phyloP scores from a whole-genome alignment of 37 sponge, comb jelly and placozoan species.

The Dysidea cf. avara region DNA sequence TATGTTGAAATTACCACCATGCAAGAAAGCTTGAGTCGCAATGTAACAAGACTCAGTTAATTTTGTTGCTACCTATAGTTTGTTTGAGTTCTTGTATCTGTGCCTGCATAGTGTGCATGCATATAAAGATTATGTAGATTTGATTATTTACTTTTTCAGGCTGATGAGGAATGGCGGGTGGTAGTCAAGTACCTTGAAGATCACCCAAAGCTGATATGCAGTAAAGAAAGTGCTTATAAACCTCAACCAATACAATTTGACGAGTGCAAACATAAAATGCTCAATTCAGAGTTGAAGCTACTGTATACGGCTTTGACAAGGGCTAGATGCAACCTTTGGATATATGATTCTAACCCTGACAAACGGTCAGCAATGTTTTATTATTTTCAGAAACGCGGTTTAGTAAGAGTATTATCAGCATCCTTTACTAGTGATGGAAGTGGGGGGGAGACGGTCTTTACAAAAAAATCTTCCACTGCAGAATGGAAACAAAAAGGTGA shows the following conservation, averaged over 20 bases:
- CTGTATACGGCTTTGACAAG: slow-evolving; percentile 84
- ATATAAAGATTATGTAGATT: no score
- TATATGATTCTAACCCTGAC: slow-evolving; percentile 54
- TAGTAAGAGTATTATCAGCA: slow-evolving; percentile 39
- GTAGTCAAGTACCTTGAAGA: slow-evolving; percentile 40
- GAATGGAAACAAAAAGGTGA: slow-evolving; percentile 76
- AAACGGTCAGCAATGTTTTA: slow-evolving; percentile 48
- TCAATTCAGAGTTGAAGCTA: slow-evolving; percentile 75
- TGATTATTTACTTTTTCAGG: slow-evolving; percentile 25
- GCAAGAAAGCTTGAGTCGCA: no score
- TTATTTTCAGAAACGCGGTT: slow-evolving; percentile 33
- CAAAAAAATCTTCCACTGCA: slow-evolving; percentile 45
- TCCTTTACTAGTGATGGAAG: slow-evolving; percentile 10
- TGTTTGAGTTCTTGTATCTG: no score
- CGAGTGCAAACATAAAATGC: slow-evolving; percentile 46
- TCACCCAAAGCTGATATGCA: slow-evolving; percentile 4
- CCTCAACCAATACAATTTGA: slow-evolving; percentile 53
- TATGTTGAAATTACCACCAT: no score
- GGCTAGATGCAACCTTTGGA: slow-evolving; percentile 71
- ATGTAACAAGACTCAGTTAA: no score
- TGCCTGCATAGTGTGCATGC: no score
- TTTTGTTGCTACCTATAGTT: no score
- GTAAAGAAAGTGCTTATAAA: not conserved
- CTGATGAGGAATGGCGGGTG: slow-evolving; percentile 70
- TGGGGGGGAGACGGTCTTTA: slow-evolving; percentile 38